Percentiles rank a stretch among this genome's conserved stretches.
phyloP scores from a whole-genome alignment of 2,113 vertebrate genomes.

The Solea senegalensis region DNA sequence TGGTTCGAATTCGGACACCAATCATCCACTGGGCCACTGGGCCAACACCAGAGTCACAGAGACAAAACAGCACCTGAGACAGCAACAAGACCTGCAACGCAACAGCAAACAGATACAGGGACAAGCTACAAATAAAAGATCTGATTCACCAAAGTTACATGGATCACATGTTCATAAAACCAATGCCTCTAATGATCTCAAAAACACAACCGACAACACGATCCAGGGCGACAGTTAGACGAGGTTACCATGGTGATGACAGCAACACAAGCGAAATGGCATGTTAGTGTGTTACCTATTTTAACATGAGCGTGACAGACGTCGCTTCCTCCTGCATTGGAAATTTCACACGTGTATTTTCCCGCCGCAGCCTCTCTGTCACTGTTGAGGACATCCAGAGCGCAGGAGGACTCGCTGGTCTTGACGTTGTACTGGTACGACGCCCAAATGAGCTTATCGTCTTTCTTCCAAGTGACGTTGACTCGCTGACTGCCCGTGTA shows the following conservation, averaged over 20 bases:
- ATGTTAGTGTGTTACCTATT: slow-evolving; percentile 69
- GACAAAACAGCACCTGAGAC: neutral
- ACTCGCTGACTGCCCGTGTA: slow-evolving; percentile 84
- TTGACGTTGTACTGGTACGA: slow-evolving; percentile 69
- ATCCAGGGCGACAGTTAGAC: neutral
- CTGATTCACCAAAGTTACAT: neutral
- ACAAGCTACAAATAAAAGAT: neutral
- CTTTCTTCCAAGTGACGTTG: slow-evolving; percentile 85
- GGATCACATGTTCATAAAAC: neutral
- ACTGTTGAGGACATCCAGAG: slow-evolving; percentile 82
- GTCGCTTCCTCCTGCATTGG: slow-evolving; percentile 85
- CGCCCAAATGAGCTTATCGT: slow-evolving; percentile 84
- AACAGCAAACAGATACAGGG: slow-evolving; percentile 13
- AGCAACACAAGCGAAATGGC: neutral
- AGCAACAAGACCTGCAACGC: slow-evolving; percentile 6
- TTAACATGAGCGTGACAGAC: slow-evolving; percentile 85
- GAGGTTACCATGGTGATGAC: neutral
- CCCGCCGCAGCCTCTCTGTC: slow-evolving; percentile 82
- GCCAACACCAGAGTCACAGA: neutral
- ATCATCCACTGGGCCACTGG: slow-evolving; percentile 28
- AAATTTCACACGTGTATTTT: slow-evolving; percentile 86
- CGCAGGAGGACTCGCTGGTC: slow-evolving; percentile 77
- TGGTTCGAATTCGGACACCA: neutral
- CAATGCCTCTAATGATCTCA: neutral
- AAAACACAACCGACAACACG: neutral